phyloP scores from a whole-genome alignment of 2,113 vertebrate species.

The Vanacampus margaritifer region DNA sequence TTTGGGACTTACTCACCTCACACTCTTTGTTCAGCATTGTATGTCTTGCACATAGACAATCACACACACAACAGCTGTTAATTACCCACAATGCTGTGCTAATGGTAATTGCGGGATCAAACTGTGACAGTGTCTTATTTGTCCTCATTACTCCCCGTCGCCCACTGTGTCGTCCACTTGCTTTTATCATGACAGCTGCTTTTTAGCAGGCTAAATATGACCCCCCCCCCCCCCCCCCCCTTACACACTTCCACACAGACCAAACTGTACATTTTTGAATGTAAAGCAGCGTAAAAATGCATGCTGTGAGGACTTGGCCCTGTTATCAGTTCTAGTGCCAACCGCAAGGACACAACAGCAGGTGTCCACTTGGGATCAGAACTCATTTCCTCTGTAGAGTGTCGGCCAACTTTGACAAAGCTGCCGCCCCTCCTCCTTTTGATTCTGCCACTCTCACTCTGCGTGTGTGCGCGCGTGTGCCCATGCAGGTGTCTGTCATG shows the following conservation, averaged over 20 bases:
- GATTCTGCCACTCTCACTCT: not conserved
- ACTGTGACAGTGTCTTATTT: conserved; percentile 45
- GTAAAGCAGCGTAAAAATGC: conserved; percentile 25
- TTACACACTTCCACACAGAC: not conserved
- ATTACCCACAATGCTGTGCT: conserved; percentile 50
- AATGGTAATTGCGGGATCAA: conserved; percentile 62
- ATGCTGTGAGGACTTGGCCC: conserved; percentile 32
- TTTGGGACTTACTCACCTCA: not conserved
- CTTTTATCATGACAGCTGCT: conserved; percentile 1
- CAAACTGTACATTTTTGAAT: conserved; percentile 11
- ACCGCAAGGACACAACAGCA: conserved; percentile 57
- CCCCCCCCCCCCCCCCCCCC: not conserved
- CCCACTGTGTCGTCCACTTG: conserved; percentile 9
- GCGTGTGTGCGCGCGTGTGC: conserved; percentile 24
- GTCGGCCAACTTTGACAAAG: conserved; percentile 38
- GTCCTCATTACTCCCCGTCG: conserved; percentile 40
- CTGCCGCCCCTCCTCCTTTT: conserved; percentile 16
- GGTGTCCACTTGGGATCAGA: conserved; percentile 52
- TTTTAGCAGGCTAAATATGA: conserved; percentile 12
- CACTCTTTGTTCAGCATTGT: not conserved
- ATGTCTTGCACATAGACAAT: conserved; percentile 3
- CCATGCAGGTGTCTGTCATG: conserved; percentile 90
- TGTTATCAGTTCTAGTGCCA: conserved; percentile 38
- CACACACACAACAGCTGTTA: conserved; percentile 39
- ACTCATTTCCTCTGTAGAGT: conserved; percentile 55